These are phyloP conservation scores for Hydrophis major DNA, from an alignment of 2,797 vertebrate species.

Conservation along the genomic window DNA sequence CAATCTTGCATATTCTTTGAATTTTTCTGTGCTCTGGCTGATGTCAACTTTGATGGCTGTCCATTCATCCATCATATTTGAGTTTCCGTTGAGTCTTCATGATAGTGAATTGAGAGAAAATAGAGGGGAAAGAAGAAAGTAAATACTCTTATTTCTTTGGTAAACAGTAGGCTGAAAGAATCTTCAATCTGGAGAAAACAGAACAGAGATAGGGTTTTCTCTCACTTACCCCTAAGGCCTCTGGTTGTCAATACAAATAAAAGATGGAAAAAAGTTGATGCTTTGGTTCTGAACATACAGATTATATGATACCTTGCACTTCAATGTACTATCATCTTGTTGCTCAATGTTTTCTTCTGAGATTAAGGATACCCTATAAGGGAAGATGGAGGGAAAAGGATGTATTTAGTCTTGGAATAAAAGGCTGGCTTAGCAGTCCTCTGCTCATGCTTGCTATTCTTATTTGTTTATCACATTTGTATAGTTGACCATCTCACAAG, in stretches of 20 bases:
- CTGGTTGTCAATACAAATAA: not conserved
- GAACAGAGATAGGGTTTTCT: not conserved
- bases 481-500: not conserved
- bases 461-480: not conserved
- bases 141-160: not conserved
- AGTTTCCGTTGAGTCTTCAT: not conserved
- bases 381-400: not conserved
- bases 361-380: not conserved
- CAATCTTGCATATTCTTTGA: not conserved
- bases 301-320: not conserved
- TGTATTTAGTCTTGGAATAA: not conserved
- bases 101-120: not conserved
- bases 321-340: not conserved
- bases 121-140: not conserved
- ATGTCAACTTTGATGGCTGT: not conserved
- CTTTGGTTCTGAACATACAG: not conserved
- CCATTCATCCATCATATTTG: not conserved
- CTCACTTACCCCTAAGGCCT: not conserved
- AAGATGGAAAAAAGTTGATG: not conserved
- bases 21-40: not conserved
- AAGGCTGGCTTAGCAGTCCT: not conserved
- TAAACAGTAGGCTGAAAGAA: not conserved
- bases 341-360: not conserved
- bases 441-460: not conserved
- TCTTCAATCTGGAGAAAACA: not conserved